Percentiles rank a stretch among this genome's conserved stretches.
Conservation (phyloP, 2,888 invertebrate species). For the Cordilura impudica region DNA sequence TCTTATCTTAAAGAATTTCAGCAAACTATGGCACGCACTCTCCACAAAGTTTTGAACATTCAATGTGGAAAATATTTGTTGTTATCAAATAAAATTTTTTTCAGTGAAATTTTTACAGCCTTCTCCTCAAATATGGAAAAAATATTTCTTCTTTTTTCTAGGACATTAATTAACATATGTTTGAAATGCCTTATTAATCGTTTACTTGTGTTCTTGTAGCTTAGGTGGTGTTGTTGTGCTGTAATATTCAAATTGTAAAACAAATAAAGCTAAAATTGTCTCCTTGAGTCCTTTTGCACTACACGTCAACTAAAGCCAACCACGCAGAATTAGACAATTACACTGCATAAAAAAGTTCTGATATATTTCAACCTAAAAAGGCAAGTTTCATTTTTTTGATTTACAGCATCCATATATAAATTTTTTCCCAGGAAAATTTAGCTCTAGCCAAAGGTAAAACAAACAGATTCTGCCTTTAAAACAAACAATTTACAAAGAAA, state of each 20-base stretch:
- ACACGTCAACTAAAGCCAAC: constrained; percentile 61
- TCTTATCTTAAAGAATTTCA: background rate
- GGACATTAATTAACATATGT: constrained; percentile 1
- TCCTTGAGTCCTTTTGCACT: constrained; percentile 64
- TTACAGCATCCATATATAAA: constrained; percentile 56
- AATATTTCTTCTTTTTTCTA: constrained; percentile 34
- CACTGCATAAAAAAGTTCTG: constrained; percentile 58
- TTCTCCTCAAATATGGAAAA: constrained; percentile 31
- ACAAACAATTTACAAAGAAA: constrained; percentile 27
- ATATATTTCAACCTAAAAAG: constrained; percentile 58
- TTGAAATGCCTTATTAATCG: constrained; percentile 63
- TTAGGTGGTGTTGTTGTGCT: constrained; percentile 69
- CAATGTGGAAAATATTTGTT: constrained; percentile 29
- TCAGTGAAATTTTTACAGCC: constrained; percentile 31
- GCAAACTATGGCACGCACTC: background rate
- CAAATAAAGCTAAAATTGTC: constrained; percentile 49
- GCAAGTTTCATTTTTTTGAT: constrained; percentile 62
- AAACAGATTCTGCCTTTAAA: constrained; percentile 26
- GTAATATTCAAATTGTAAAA: constrained; percentile 58
- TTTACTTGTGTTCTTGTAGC: constrained; percentile 82
- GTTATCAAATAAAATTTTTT: constrained; percentile 47
- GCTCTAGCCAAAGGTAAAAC: constrained; percentile 53
- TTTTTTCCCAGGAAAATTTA: constrained; percentile 57
- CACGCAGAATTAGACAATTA: constrained; percentile 58
- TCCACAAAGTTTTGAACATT: background rate